Percentiles rank a stretch among this genome's conserved stretches.
Evolutionary conservation across 2,113 vertebrate species (phyloP).

Genomic region (Clupea harengus): DNA sequence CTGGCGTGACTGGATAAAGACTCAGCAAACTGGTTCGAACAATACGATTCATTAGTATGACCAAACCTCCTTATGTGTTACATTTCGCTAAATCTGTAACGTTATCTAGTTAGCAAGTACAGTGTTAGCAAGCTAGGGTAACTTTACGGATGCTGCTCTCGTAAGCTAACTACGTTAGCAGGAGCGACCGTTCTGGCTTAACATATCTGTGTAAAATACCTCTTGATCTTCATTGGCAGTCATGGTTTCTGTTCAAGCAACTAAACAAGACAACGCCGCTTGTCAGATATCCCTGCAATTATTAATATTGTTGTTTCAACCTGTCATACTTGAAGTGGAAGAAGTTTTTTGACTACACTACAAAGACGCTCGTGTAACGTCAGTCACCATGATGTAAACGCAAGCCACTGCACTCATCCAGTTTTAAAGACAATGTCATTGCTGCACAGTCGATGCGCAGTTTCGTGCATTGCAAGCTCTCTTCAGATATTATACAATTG

Average conservation of each 20-base stretch:
- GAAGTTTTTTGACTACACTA: not conserved
- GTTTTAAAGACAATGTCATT: not conserved
- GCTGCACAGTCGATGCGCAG: not conserved
- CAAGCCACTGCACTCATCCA: not conserved
- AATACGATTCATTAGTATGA: not conserved
- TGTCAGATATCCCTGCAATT: not conserved
- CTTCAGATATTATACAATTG: too few relatives aligned
- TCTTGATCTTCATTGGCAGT: constrained; percentile 92
- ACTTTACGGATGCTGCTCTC: not conserved
- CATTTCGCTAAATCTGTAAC: not conserved
- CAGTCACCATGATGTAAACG: constrained; percentile 16
- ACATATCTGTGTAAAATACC: constrained; percentile 63
- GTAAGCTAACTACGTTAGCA: not conserved
- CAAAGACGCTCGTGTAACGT: not conserved
- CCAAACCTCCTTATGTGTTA: not conserved
- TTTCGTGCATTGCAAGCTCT: not conserved
- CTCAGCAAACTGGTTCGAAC: not conserved
- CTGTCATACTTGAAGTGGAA: constrained; percentile 21
- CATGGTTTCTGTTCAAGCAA: constrained; percentile 63
- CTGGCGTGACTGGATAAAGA: not conserved
- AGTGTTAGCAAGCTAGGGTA: not conserved
- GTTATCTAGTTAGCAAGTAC: not conserved
- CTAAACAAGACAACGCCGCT: not conserved
- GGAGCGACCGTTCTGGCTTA: not conserved
- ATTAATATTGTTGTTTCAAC: constrained; percentile 1